Conservation (phyloP, 2,113 vertebrate genomes). For the Larimichthys polyactis region DNA sequence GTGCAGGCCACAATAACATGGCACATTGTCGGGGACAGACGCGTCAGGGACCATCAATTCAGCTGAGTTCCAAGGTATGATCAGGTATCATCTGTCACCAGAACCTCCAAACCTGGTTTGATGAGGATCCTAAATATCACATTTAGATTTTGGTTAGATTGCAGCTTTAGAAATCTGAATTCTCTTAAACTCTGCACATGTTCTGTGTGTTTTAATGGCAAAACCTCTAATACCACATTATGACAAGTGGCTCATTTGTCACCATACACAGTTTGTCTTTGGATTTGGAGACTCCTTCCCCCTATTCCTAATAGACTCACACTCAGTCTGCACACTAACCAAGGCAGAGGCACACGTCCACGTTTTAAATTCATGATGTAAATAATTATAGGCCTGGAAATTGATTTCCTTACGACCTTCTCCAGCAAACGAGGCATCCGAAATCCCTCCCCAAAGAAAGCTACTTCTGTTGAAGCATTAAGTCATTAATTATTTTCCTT, state of each 20-base stretch:
- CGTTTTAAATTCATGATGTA: constrained; percentile 73
- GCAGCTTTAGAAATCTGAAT: neutral
- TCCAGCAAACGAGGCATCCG: constrained; percentile 61
- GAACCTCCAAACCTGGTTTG: neutral
- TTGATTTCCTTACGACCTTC: constrained; percentile 76
- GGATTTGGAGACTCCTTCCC: constrained; percentile 43
- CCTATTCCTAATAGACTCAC: constrained; percentile 44
- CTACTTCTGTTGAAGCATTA: constrained; percentile 85
- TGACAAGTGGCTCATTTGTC: constrained; percentile 57
- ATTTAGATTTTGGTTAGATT: neutral
- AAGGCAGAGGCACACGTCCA: constrained; percentile 59
- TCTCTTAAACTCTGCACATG: neutral
- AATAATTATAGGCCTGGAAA: constrained; percentile 79
- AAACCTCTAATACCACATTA: constrained; percentile 17
- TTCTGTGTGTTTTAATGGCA: neutral
- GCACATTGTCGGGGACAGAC: constrained; percentile 1
- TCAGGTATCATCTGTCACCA: constrained; percentile 9
- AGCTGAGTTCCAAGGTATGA: constrained; percentile 14
- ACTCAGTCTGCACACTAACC: constrained; percentile 52
- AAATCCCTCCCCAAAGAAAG: constrained; percentile 55
- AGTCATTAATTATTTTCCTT: constrained; percentile 86
- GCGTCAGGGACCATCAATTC: constrained; percentile 6
- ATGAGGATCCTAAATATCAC: neutral
- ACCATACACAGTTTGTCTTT: constrained; percentile 45
- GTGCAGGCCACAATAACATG: constrained; percentile 42